Conservation (phyloP, 2,888 invertebrate genomes). For the Unio pictorum region DNA sequence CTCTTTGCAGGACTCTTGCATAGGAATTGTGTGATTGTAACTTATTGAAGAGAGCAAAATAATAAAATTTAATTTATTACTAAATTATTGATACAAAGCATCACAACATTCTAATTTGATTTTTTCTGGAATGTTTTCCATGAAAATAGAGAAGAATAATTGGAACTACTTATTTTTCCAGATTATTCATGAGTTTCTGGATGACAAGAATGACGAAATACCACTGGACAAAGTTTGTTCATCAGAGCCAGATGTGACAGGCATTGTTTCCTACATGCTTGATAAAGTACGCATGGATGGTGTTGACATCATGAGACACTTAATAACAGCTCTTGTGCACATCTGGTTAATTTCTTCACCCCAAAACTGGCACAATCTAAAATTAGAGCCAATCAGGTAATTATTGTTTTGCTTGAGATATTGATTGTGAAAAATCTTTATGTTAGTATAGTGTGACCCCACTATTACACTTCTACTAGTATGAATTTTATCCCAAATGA, state of each 20-base stretch:
- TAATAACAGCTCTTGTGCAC: conserved; percentile 9
- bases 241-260: conserved; percentile 5
- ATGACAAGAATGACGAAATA: not conserved
- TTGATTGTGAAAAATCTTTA: not conserved
- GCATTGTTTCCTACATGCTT: not conserved
- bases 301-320: conserved; percentile 5
- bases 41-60: too few species aligned
- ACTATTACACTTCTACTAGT: too few species aligned
- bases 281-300: not conserved
- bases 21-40: too few species aligned
- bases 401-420: not conserved
- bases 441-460: too few species aligned
- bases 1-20: too few species aligned
- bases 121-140: too few species aligned
- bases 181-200: conserved; percentile 17
- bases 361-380: not conserved
- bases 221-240: not conserved
- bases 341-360: conserved; percentile 7
- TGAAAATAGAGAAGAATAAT: too few species aligned
- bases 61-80: too few species aligned
- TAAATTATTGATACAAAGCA: too few species aligned
- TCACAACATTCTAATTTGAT: too few species aligned
- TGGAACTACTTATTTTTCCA: not conserved
- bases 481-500: too few species aligned
- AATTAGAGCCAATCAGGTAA: too few species aligned